These are phyloP conservation scores for Aurelia coerulea DNA, from an alignment of 30 jellyfish, hydroid and myxozoan species.

Conservation along the genomic window DNA sequence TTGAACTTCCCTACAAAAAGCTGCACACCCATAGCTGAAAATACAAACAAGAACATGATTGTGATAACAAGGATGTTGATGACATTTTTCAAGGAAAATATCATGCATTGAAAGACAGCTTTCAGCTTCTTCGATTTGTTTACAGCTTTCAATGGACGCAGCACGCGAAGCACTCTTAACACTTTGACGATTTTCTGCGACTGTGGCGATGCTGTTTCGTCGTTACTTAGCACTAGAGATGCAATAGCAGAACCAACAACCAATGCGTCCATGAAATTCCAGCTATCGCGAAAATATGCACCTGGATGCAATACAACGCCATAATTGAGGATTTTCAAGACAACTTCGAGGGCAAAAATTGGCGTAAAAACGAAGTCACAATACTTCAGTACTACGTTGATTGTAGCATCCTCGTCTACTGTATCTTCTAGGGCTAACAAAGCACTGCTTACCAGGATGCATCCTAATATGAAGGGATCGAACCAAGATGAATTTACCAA, in stretches of 20 bases:
- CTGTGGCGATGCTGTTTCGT: slow-evolving; percentile 47
- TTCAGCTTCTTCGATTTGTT: slow-evolving; percentile 66
- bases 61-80: slow-evolving; percentile 91
- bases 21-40: slow-evolving; percentile 96
- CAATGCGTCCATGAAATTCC: slow-evolving; percentile 88
- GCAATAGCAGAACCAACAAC: slow-evolving; percentile 86
- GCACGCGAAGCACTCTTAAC: slow-evolving; percentile 56
- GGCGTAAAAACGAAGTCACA: slow-evolving; percentile 75
- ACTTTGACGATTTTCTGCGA: slow-evolving; percentile 79
- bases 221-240: slow-evolving; percentile 75
- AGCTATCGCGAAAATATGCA: slow-evolving; percentile 84
- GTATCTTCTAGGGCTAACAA: slow-evolving; percentile 88
- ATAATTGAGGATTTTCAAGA: slow-evolving; percentile 70
- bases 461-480: slow-evolving; percentile 72
- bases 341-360: slow-evolving; percentile 81
- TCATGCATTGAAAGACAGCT: slow-evolving; percentile 97
- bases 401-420: slow-evolving; percentile 72
- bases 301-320: slow-evolving; percentile 84
- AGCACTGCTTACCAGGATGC: slow-evolving; percentile 84
- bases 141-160: slow-evolving; percentile 67
- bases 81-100: slow-evolving; percentile 92
- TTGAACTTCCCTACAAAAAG: slow-evolving; percentile 73
- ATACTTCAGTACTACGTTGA: slow-evolving; percentile 62
- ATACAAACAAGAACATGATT: slow-evolving; percentile 80
- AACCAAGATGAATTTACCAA: slow-evolving; percentile 80